Conservation (phyloP, 2,113 vertebrate genomes). For the Polyodon spathula region DNA sequence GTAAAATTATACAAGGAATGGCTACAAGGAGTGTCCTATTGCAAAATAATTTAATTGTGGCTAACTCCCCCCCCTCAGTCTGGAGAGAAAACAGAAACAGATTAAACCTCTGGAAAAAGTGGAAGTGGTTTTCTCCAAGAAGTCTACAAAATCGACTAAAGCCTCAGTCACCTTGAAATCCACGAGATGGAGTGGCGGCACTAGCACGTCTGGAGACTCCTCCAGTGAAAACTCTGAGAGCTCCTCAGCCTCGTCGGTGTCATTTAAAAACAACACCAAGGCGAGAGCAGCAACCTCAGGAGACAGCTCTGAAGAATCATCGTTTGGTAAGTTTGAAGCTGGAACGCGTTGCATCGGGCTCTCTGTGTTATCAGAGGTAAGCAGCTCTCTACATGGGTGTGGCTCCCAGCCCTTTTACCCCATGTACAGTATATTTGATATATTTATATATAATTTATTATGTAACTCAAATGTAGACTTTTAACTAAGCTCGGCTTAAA, state of each 20-base stretch:
- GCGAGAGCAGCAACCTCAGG: slow-evolving; percentile 38
- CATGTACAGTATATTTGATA: too few relatives aligned
- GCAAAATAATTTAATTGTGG: too few relatives aligned
- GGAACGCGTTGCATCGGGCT: too few relatives aligned
- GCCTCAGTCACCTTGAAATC: slow-evolving; percentile 45
- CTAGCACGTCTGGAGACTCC: slow-evolving; percentile 35
- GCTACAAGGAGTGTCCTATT: too few relatives aligned
- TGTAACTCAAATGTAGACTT: too few relatives aligned
- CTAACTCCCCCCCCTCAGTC: slow-evolving; percentile 35
- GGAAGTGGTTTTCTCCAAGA: slow-evolving; percentile 48
- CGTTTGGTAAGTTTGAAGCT: slow-evolving; percentile 67
- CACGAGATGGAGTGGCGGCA: slow-evolving; percentile 31
- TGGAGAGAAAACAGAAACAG: slow-evolving; percentile 59
- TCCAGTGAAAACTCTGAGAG: slow-evolving; percentile 65
- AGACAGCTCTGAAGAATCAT: slow-evolving; percentile 41
- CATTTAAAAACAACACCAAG: slow-evolving; percentile 46
- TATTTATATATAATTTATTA: too few relatives aligned
- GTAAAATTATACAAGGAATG: too few relatives aligned
- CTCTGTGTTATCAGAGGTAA: too few relatives aligned
- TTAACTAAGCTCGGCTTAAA: too few relatives aligned
- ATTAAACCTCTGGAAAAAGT: slow-evolving; percentile 69
- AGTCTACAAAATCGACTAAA: slow-evolving; percentile 69
- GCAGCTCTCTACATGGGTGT: too few relatives aligned
- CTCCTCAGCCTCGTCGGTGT: slow-evolving; percentile 26
- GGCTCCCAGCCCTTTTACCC: too few relatives aligned